Evolutionary conservation across 2,888 invertebrate species (phyloP), one percentile per base, ranked within the genome.

Genomic region (Drosophila trichaetosa): DNA sequence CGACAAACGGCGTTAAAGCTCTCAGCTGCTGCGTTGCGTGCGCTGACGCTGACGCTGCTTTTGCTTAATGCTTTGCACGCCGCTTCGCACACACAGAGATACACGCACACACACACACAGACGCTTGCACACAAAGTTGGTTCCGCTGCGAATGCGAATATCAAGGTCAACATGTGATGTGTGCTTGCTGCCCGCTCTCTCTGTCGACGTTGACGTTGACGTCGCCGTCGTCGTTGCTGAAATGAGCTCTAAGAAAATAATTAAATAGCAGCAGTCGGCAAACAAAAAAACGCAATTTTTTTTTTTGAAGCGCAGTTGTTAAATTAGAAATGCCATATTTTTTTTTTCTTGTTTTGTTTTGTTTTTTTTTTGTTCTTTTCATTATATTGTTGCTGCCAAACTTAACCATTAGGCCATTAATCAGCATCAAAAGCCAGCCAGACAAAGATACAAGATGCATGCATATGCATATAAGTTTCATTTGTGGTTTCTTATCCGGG

Each of bases 71-170:
- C 76, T 85, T 73, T 72, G 81, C 78, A 75, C 72, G 73, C 71
- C 70, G 76, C 29, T 68, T 76, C 71, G 64, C 62, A 77, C 57
- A 73, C 24, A 38, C 18, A 38, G 2, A 21, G 13, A 53, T 34
- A 61, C 49, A 61, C 46, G 31, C 34, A 49, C 18, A 16, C n/a
- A 51, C n/a, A 49, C 46, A 62, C 57, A 65, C 54, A 59, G 33
- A 53, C 64, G 48, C 54, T 62, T 64, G 58, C 80, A 73, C 65
- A 71, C 78, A 69, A 73, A 73, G 80, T 81, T 89, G 76, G 91
- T 91, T 91, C 90, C 90, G 91, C 89, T 89, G 91, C 89, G 91
- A 91, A 87, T 90, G 91, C 91, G 91, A 90, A 89, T 87, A 89
- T 91, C 91, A 91, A 91, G 91, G 91, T 91, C 91, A 89, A 80